Percentiles rank a stretch among this genome's conserved stretches.
Conservation (phyloP, 2,888 invertebrate genomes). For the Lasioglossum lativentre region DNA sequence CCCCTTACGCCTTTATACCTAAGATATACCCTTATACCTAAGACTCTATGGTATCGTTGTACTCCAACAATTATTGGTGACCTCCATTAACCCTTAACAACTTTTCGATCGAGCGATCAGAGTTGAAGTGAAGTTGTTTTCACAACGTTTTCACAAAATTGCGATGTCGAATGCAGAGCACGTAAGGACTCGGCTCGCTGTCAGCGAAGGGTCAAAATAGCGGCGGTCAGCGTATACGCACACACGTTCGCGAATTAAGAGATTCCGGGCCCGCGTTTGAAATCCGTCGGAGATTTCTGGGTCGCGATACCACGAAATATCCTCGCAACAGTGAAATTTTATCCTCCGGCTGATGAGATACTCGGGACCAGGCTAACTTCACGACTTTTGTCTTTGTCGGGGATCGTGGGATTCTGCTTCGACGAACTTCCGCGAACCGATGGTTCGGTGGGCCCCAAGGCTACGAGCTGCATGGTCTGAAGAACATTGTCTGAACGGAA, state of each 20-base stretch:
- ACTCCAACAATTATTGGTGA: too few relatives aligned
- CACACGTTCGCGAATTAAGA: slow-evolving; percentile 45
- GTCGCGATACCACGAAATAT: slow-evolving; percentile 43
- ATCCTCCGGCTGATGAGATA: slow-evolving; percentile 26
- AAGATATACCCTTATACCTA: too few relatives aligned
- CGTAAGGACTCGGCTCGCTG: slow-evolving; percentile 19
- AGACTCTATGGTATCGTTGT: too few relatives aligned
- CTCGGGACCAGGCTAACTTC: slow-evolving; percentile 2
- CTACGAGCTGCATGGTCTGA: not conserved
- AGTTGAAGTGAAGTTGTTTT: not conserved
- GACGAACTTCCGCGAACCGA: slow-evolving; percentile 29
- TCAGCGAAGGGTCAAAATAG: slow-evolving; percentile 38
- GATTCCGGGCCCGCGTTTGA: slow-evolving; percentile 27
- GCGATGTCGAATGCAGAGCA: slow-evolving; percentile 28
- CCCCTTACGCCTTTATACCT: too few relatives aligned
- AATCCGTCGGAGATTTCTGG: slow-evolving; percentile 45
- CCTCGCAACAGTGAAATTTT: slow-evolving; percentile 42
- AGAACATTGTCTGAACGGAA: slow-evolving; percentile 3
- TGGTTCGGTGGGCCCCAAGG: slow-evolving; percentile 19
- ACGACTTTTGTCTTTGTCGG: slow-evolving; percentile 40
- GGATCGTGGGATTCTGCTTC: slow-evolving; percentile 39
- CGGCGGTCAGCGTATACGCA: not conserved
- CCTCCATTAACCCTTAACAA: too few relatives aligned
- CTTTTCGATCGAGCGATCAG: too few relatives aligned
- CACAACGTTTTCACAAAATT: not conserved